Evolutionary conservation across 2,113 vertebrate genomes (phyloP).

Genomic region (Phoenicopterus ruber): DNA sequence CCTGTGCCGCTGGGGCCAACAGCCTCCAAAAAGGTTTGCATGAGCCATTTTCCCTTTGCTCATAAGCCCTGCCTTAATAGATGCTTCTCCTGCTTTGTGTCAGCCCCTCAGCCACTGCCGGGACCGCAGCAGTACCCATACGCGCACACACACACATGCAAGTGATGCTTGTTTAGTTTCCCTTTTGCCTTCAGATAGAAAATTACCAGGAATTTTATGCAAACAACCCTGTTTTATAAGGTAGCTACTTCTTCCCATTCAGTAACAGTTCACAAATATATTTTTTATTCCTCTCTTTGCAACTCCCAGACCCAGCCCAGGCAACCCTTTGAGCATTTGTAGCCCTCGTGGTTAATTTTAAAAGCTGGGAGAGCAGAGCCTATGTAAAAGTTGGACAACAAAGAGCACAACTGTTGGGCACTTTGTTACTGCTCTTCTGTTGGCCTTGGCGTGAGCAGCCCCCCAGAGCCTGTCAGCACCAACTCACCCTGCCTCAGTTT

Average conservation of each 20-base stretch:
- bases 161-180: background rate
- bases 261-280: background rate
- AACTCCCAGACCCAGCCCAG: background rate
- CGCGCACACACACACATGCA: no score
- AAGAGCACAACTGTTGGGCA: background rate
- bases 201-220: background rate
- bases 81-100: background rate
- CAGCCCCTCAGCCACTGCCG: fast-evolving
- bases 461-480: background rate
- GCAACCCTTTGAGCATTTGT: background rate
- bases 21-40: background rate
- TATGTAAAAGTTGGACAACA: background rate
- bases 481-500: background rate
- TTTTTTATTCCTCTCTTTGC: background rate
- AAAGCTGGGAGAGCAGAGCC: background rate
- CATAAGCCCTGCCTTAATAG: background rate
- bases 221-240: background rate
- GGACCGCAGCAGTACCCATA: fast-evolving
- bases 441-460: background rate
- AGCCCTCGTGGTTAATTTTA: background rate
- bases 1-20: fast-evolving
- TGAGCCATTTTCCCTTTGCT: background rate
- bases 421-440: background rate
- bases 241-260: background rate
- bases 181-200: background rate